These are phyloP conservation scores for Drosophila paramelanica DNA, from an alignment of 2,888 invertebrate species.

Conservation along the genomic window DNA sequence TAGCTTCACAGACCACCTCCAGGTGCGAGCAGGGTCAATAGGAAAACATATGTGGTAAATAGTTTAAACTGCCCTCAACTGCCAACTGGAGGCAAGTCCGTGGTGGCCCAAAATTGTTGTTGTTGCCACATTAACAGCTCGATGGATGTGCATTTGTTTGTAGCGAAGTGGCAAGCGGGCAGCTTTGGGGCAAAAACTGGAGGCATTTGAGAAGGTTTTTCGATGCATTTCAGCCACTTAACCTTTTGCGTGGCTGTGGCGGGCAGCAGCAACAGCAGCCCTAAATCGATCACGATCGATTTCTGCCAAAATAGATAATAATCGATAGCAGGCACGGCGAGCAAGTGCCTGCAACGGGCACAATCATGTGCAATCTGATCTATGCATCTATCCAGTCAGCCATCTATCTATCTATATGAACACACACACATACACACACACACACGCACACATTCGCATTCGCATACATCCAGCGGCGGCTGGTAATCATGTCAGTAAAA, in stretches of 20 bases:
- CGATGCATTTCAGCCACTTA: conserved; percentile 50
- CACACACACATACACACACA: conserved; percentile 21
- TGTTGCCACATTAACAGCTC: conserved; percentile 61
- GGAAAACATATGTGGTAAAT: no score
- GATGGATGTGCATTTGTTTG: conserved; percentile 40
- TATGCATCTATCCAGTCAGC: conserved; percentile 2
- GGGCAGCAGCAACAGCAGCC: conserved; percentile 30
- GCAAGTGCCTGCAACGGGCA: conserved; percentile 44
- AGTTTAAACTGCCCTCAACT: conserved; percentile 8
- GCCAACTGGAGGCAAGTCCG: background rate
- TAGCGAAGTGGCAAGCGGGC: background rate
- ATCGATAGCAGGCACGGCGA: conserved; percentile 48
- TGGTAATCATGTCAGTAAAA: conserved; percentile 74
- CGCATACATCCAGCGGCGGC: conserved; percentile 29
- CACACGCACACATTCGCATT: conserved; percentile 4
- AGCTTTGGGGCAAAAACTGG: conserved; percentile 8
- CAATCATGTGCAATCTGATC: conserved; percentile 54
- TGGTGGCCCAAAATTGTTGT: conserved; percentile 11
- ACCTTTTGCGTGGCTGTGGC: conserved; percentile 44
- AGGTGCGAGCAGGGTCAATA: no score
- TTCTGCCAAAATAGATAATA: conserved; percentile 74
- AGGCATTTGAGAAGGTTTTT: conserved; percentile 29
- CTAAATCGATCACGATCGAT: conserved; percentile 81
- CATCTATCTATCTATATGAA: conserved; percentile 10
- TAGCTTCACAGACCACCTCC: no score